Evolutionary conservation across 2,113 vertebrate species (phyloP).

Genomic region (Phodopus roborovskii): DNA sequence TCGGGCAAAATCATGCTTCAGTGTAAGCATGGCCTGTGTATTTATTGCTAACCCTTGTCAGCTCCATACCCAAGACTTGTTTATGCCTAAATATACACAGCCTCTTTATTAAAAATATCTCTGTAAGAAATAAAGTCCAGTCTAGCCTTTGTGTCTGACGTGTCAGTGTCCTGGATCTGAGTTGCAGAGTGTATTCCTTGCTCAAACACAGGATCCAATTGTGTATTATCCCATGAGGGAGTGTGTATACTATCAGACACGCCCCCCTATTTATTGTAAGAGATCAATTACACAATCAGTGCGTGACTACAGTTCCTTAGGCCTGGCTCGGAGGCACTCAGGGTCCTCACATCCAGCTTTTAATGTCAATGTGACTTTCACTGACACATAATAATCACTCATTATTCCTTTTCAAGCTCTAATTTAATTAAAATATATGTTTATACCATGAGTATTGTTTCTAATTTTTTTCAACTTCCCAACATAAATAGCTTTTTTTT

Average conservation of each 20-base stretch:
- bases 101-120: slow-evolving; percentile 1
- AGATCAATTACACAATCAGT: slow-evolving; percentile 70
- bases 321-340: slow-evolving; percentile 37
- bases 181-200: not conserved
- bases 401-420: slow-evolving; percentile 80
- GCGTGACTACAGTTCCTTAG: slow-evolving; percentile 35
- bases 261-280: slow-evolving; percentile 56
- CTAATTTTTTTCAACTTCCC: slow-evolving; percentile 84
- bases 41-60: slow-evolving; percentile 5
- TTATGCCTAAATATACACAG: slow-evolving; percentile 11
- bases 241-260: slow-evolving; percentile 53
- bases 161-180: not conserved
- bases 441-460: slow-evolving; percentile 86
- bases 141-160: slow-evolving; percentile 18
- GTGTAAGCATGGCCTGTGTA: not conserved
- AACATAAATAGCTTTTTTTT: slow-evolving; percentile 85
- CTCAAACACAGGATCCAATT: slow-evolving; percentile 18
- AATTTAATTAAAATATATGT: slow-evolving; percentile 84
- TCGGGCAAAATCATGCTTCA: not conserved
- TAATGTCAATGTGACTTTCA: slow-evolving; percentile 75
- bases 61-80: not conserved
- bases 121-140: not conserved
- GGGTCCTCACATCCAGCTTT: slow-evolving; percentile 57
- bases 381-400: slow-evolving; percentile 81
- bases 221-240: not conserved